Evolutionary conservation across 2,797 vertebrate species (phyloP).

Genomic region (Gila robusta): DNA sequence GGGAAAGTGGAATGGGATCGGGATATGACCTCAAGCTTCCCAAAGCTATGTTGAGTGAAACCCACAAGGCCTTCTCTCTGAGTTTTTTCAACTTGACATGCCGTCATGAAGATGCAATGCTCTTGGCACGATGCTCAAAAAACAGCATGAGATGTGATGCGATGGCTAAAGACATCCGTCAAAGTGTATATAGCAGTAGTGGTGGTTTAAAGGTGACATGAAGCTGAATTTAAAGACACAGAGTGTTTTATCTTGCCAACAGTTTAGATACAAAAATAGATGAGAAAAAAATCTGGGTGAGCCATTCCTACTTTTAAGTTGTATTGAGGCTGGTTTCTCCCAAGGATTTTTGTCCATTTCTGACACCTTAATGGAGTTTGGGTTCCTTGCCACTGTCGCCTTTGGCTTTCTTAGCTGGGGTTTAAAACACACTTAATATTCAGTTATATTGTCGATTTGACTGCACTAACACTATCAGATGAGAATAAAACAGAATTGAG

Average conservation of each 20-base stretch:
- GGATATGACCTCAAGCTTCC: neutral
- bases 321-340: neutral
- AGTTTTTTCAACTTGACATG: conserved; percentile 8
- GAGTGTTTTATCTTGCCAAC: neutral
- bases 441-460: neutral
- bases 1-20: neutral
- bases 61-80: neutral
- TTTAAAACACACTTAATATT: neutral
- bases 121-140: neutral
- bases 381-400: neutral
- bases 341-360: neutral
- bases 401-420: neutral
- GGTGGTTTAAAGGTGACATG: neutral
- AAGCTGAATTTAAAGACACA: neutral
- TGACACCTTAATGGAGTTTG: neutral
- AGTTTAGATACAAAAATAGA: neutral
- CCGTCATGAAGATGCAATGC: conserved; percentile 11
- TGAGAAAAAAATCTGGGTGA: neutral
- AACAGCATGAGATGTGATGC: conserved; percentile 4
- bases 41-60: neutral
- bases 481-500: neutral
- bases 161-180: conserved; percentile 2
- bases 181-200: neutral
- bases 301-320: neutral
- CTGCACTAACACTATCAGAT: neutral